Percentiles rank a stretch among this genome's conserved stretches.
Conservation (phyloP, 2,888 invertebrate species). For the Melanophora roralis region DNA sequence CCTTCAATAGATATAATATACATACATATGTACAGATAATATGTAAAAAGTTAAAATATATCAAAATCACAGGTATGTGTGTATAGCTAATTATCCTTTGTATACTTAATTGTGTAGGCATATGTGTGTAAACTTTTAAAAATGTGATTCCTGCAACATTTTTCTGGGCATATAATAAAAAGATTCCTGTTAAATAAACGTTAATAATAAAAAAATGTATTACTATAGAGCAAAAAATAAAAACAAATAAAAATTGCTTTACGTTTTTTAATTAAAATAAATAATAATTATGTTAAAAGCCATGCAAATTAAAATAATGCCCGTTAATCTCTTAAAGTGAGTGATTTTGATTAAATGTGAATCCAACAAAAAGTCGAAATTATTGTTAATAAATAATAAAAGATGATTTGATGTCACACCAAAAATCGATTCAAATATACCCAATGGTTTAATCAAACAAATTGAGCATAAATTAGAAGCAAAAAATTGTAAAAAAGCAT, state of each 20-base stretch:
- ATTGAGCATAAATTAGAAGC: not conserved
- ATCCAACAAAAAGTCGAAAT: constrained; percentile 30
- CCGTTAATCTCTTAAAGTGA: not conserved
- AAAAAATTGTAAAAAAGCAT: too few relatives aligned
- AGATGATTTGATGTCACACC: not conserved
- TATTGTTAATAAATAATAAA: not conserved
- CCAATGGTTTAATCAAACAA: constrained; percentile 16
- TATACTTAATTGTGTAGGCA: not conserved
- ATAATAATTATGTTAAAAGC: constrained; percentile 15
- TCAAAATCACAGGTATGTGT: not conserved
- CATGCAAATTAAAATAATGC: constrained; percentile 26
- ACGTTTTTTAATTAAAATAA: not conserved
- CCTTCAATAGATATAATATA: too few relatives aligned
- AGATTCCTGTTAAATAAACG: constrained; percentile 67
- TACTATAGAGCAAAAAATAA: not conserved
- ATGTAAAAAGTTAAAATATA: not conserved
- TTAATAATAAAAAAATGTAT: not conserved
- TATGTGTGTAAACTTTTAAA: constrained; percentile 63
- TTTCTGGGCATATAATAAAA: constrained; percentile 67
- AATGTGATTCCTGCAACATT: constrained; percentile 72
- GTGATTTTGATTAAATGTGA: constrained; percentile 45
- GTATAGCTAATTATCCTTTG: not conserved
- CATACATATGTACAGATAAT: too few relatives aligned
- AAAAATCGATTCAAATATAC: not conserved
- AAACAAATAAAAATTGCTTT: not conserved